These are phyloP conservation scores for Drosophila lacertosa DNA, from an alignment of 1,140 invertebrate genomes.

Conservation along the genomic window DNA sequence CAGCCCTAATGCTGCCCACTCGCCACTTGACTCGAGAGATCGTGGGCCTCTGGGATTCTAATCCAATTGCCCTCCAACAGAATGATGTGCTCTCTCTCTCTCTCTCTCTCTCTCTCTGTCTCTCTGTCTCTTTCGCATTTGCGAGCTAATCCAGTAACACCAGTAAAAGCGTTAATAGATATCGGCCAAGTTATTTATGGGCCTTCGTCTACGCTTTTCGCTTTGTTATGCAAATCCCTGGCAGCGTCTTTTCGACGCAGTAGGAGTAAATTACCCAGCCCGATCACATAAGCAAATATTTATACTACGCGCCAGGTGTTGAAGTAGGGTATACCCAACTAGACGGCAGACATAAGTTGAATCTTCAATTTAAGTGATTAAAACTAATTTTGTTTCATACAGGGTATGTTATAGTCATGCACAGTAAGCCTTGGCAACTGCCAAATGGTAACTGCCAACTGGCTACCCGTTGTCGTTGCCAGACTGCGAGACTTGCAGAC, in stretches of 20 bases:
- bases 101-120: no score
- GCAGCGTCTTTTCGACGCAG: conserved; percentile 39
- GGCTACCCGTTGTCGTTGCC: conserved; percentile 44
- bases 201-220: conserved; percentile 26
- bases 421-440: not conserved
- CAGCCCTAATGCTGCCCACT: conserved; percentile 8
- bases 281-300: conserved; percentile 48
- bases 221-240: conserved; percentile 68
- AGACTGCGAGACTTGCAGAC: conserved; percentile 26
- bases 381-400: no score
- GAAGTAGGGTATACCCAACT: not conserved
- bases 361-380: no score
- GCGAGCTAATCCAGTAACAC: conserved; percentile 77
- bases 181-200: conserved; percentile 74
- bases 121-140: conserved; percentile 42
- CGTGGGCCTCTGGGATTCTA: conserved; percentile 9
- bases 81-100: conserved; percentile 4
- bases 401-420: not conserved
- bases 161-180: conserved; percentile 79
- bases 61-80: not conserved
- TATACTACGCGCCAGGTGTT: conserved; percentile 4
- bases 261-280: conserved; percentile 78
- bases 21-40: not conserved
- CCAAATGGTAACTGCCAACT: no score
- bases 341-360: not conserved